Conservation (phyloP, 2,888 invertebrate genomes). For the Eucera pruinosa region DNA sequence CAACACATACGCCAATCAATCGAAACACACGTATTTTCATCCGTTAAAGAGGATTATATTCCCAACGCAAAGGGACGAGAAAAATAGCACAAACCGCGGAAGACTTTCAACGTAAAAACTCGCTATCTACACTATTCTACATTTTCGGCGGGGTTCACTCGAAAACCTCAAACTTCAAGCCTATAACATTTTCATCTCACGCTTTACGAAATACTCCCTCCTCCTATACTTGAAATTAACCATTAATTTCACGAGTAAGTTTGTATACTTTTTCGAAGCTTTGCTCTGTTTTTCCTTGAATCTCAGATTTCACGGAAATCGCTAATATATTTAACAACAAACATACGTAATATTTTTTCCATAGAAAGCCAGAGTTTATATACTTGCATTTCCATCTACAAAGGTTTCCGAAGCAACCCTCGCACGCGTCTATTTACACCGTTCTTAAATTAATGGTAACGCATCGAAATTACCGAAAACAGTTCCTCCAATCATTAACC, state of each 20-base stretch:
- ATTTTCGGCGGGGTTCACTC: not conserved
- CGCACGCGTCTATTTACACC: constrained; percentile 58
- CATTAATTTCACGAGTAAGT: no score
- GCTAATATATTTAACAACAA: not conserved
- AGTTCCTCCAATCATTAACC: no score
- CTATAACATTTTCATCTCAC: no score
- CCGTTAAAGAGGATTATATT: not conserved
- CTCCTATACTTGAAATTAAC: no score
- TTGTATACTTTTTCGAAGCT: no score
- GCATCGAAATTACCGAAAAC: constrained; percentile 12
- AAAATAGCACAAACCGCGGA: not conserved
- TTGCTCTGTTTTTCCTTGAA: not conserved
- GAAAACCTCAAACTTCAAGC: no score
- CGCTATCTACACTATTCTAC: constrained; percentile 2
- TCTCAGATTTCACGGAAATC: not conserved
- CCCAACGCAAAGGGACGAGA: not conserved
- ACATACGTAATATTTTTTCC: no score
- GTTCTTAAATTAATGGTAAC: constrained; percentile 74
- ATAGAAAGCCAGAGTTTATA: no score
- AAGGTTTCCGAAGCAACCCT: not conserved
- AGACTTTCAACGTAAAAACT: not conserved
- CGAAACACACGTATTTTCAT: constrained; percentile 5
- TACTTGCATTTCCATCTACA: no score
- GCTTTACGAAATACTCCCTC: no score
- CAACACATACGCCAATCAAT: constrained; percentile 13